A percentile compares a stretch with the other conserved stretches of the same genome.
Evolutionary conservation across 2,113 vertebrate genomes (phyloP).

Genomic region (Pachycephala philippinensis): DNA sequence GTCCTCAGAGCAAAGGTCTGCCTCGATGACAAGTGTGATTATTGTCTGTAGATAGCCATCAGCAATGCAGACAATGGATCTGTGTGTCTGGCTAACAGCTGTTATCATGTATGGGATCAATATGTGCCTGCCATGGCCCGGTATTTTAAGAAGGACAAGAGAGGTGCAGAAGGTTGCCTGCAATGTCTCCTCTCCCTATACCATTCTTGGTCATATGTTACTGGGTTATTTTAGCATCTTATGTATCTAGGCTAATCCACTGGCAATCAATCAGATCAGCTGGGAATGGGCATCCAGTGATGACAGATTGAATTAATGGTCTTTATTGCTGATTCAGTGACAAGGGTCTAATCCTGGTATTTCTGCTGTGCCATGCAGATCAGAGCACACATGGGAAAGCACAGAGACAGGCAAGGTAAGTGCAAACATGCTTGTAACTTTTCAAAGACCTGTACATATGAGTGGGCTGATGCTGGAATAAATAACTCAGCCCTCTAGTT

Average conservation of each 20-base stretch:
- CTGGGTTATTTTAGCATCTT: background rate
- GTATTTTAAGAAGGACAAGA: background rate
- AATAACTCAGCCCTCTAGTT: background rate
- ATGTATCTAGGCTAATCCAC: background rate
- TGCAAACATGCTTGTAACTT: background rate
- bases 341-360: slow-evolving; percentile 1
- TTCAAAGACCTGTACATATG: background rate
- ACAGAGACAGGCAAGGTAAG: background rate
- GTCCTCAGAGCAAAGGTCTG: background rate
- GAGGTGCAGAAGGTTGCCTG: background rate
- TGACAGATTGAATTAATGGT: slow-evolving; percentile 39
- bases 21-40: background rate
- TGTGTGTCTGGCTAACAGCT: background rate
- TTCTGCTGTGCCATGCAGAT: background rate
- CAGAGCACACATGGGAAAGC: background rate
- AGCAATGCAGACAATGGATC: background rate
- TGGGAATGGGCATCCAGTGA: background rate
- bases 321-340: background rate
- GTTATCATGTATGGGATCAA: background rate
- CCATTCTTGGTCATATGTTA: background rate
- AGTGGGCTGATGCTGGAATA: background rate
- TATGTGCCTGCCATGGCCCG: background rate
- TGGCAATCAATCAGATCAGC: slow-evolving; percentile 33
- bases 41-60: background rate
- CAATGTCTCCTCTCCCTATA: background rate